Evolutionary conservation across 2,888 invertebrate genomes (phyloP), one percentile per base, ranked within the genome.

Genomic region (Phrixothrix hirtus): DNA sequence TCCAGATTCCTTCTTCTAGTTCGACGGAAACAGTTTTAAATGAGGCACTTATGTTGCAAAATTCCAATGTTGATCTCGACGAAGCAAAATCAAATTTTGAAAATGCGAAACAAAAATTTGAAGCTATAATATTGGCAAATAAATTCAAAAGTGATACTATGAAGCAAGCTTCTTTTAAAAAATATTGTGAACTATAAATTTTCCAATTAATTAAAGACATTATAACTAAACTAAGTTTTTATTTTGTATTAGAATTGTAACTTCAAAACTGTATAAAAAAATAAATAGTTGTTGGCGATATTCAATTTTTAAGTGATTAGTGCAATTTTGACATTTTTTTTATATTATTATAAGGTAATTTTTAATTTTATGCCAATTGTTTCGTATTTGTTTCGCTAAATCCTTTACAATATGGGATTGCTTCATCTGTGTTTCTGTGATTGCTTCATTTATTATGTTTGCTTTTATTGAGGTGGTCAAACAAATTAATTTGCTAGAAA

Each of bases 121-220:
- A 52, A 42, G 35, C 13, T 12, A 30, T 52, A 13, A 52, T 52
- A 30, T 36, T 36, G 14, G 10, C 35, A 1, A 45, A 17, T 52
- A 27, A 45, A 10, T 41, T 48, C 12, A 37, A 32, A 25, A 39
- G 29, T 27, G 39, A 32, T 1, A 39, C 16, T 9, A 34, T 21
- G 29, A 41, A 36, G n/a, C n/a, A n/a, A n/a, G n/a, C n/a, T n/a
- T n/a, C n/a, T n/a, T n/a, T n/a, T n/a, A n/a, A n/a, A n/a, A n/a
- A n/a, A n/a, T n/a, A n/a, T n/a, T n/a, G n/a, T n/a, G n/a, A n/a
- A n/a, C n/a, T n/a, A n/a, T n/a, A n/a, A n/a, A n/a, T n/a, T n/a
- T n/a, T n/a, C n/a, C n/a, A n/a, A n/a, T n/a, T n/a, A n/a, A n/a
- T n/a, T n/a, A n/a, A n/a, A n/a, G n/a, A n/a, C n/a, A n/a, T n/a